A percentile compares a stretch with the other conserved stretches of the same genome.
These are phyloP conservation scores for Nomada ruficornis DNA, from an alignment of 2,888 invertebrate species.

Conservation along the genomic window DNA sequence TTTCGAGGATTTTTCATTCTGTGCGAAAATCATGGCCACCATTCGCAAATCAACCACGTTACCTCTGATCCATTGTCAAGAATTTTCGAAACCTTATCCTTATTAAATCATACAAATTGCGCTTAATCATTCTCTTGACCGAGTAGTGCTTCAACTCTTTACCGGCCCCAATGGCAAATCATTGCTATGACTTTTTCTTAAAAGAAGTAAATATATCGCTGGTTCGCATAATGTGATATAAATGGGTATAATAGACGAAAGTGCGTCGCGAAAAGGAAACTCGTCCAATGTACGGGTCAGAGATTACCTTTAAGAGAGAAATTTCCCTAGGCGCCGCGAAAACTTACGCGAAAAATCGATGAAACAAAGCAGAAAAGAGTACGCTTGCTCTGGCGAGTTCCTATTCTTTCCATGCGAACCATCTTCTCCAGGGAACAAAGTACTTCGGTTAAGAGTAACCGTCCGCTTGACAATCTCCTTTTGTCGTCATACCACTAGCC, in stretches of 20 bases:
- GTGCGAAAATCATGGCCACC: background rate
- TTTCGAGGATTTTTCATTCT: conserved; percentile 1
- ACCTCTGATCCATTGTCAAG: background rate
- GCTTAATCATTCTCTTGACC: background rate
- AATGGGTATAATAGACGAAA: background rate
- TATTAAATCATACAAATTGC: too few relatives aligned
- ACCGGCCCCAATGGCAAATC: too few relatives aligned
- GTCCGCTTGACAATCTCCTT: conserved; percentile 16
- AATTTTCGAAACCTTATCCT: background rate
- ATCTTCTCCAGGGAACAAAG: conserved; percentile 35
- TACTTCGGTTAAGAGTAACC: conserved; percentile 42
- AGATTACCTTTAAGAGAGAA: conserved; percentile 43
- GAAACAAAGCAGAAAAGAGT: conserved; percentile 3
- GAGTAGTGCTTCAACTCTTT: background rate
- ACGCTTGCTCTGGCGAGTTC: background rate
- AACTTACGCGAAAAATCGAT: conserved; percentile 40
- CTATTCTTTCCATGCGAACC: conserved; percentile 31
- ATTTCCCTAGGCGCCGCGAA: conserved; percentile 47
- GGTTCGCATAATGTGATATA: background rate
- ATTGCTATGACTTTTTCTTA: too few relatives aligned
- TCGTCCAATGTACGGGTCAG: background rate
- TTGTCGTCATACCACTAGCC: conserved; percentile 1
- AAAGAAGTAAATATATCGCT: background rate
- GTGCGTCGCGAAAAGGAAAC: background rate
- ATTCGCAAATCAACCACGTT: background rate